Percentiles rank a stretch among this genome's conserved stretches.
Conservation (phyloP, 2,113 vertebrate genomes). For the Microcebus ravelobensis region DNA sequence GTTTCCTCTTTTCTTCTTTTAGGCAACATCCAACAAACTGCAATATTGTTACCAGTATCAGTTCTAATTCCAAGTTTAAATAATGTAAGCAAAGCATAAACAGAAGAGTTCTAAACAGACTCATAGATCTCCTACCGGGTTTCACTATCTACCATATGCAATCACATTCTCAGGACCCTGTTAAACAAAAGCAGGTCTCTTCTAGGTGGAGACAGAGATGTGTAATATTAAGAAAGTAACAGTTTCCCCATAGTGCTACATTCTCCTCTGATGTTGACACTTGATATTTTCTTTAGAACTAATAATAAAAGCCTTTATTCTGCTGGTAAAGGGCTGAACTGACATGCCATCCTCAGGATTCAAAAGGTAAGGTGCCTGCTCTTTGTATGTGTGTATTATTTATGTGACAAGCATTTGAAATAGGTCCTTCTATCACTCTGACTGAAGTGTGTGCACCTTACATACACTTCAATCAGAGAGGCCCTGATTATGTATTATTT, state of each 20-base stretch:
- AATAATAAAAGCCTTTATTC: neutral
- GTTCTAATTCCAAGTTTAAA: neutral
- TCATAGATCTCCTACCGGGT: neutral
- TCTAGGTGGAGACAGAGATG: neutral
- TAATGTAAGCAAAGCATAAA: neutral
- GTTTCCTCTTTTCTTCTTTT: neutral
- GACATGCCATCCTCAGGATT: neutral
- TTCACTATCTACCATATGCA: neutral
- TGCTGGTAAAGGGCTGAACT: neutral
- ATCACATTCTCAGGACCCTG: neutral
- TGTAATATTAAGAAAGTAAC: neutral
- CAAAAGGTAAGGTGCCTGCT: neutral
- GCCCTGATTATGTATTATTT: too few species aligned
- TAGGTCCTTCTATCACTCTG: neutral
- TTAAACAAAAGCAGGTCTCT: neutral
- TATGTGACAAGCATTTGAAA: neutral
- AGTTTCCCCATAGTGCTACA: neutral
- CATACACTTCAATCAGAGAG: neutral
- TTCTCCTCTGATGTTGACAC: neutral
- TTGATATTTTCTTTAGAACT: neutral
- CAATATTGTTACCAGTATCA: neutral
- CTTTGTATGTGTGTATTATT: neutral
- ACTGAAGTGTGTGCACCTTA: neutral
- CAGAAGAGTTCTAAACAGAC: neutral
- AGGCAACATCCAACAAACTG: neutral